phyloP scores from a whole-genome alignment of 2,113 vertebrate species.

The Centropus unirufus region DNA sequence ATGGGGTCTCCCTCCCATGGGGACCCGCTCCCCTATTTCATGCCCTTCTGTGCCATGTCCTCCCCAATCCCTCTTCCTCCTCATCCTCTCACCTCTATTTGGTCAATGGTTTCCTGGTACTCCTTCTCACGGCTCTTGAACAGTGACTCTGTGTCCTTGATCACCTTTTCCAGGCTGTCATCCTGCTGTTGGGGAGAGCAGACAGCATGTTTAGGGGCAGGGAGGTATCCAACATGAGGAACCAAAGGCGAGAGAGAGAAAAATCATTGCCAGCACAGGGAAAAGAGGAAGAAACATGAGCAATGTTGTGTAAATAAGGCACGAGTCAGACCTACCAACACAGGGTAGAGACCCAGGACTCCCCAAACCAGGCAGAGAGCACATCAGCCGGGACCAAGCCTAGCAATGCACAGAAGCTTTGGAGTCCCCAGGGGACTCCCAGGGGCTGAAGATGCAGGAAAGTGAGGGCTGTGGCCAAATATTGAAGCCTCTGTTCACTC shows the following conservation, averaged over 20 bases:
- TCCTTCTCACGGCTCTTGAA: slow-evolving; percentile 97
- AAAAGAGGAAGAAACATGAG: neutral
- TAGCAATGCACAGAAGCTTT: neutral
- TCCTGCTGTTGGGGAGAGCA: slow-evolving; percentile 79
- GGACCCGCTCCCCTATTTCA: neutral
- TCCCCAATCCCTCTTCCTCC: neutral
- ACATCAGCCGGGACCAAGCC: neutral
- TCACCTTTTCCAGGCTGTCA: slow-evolving; percentile 95
- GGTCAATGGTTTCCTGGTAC: slow-evolving; percentile 97
- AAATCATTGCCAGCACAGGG: neutral
- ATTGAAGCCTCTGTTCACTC: neutral
- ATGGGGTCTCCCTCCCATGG: neutral
- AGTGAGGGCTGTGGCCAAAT: neutral
- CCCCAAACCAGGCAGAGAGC: rapidly evolving
- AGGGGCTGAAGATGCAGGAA: rapidly evolving
- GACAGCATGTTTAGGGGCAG: neutral
- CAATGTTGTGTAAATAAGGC: neutral
- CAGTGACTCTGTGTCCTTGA: slow-evolving; percentile 94
- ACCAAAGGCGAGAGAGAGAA: slow-evolving; percentile 7
- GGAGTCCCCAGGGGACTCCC: neutral
- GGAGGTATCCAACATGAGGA: neutral
- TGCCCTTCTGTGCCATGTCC: neutral
- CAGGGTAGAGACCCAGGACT: neutral
- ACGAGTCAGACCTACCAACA: neutral
- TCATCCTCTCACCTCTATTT: slow-evolving; percentile 89